A percentile compares a stretch with the other conserved stretches of the same genome.
Conservation (phyloP, 1,140 invertebrate genomes). For the Caenorhabditis brenneri region DNA sequence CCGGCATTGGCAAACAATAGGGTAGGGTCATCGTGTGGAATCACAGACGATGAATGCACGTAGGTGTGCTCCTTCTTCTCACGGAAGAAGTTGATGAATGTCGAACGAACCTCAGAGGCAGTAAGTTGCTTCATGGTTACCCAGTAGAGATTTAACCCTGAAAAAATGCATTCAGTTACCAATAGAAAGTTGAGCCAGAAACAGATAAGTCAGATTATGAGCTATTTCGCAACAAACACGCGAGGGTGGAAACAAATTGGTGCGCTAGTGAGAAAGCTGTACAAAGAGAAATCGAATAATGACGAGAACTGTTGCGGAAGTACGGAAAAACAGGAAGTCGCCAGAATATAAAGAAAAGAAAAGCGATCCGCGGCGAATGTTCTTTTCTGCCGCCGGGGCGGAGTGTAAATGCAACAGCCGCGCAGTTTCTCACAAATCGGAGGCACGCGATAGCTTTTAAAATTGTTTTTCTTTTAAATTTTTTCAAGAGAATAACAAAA, state of each 20-base stretch:
- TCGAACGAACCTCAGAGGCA: constrained; percentile 83
- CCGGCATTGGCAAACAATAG: constrained; percentile 97
- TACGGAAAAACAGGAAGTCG: background rate
- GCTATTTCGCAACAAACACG: constrained; percentile 9
- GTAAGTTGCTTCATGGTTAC: constrained; percentile 65
- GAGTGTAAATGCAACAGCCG: background rate
- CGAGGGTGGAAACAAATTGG: background rate
- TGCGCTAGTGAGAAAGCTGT: background rate
- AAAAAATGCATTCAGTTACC: background rate
- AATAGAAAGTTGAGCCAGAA: no score
- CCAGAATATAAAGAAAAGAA: background rate
- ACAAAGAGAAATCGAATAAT: background rate
- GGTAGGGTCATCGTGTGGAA: constrained; percentile 96
- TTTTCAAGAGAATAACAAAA: no score
- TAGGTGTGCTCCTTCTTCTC: constrained; percentile 84
- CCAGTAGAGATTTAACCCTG: background rate
- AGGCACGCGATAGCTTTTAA: no score
- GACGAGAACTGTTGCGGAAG: background rate
- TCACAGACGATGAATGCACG: constrained; percentile 95
- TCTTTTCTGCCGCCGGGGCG: background rate
- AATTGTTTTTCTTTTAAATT: no score
- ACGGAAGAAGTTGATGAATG: constrained; percentile 92
- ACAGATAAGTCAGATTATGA: background rate
- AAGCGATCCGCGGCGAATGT: background rate
- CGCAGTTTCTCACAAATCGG: background rate